Base-by-base conservation (phyloP, 2,113 vertebrate species). In the Cardinalis cardinalis region DNA sequence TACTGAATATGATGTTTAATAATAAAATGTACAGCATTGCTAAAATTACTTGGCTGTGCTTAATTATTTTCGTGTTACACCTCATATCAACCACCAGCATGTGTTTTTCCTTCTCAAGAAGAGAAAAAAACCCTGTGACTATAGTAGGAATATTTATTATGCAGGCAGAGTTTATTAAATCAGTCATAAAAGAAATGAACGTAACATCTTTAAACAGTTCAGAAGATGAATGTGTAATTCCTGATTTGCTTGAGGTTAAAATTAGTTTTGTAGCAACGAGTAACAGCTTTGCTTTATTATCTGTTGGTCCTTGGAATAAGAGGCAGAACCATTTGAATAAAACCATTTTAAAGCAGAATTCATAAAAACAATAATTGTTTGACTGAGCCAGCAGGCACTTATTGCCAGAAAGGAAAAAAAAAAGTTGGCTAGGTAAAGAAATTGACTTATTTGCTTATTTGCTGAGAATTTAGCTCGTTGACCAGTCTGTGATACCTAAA, bases 161-260 rank as follows among this genome's bases (percentile, higher is more conserved):
- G 85, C 85, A 87, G 89, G 71, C 93, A 95, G 93, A 97, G 95
- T 94, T 97, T 97, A 96, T 97, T 97, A 97, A 96, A 97, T 97
- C 95, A 96, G 63, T 91, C 12, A 6, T 86, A 91, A 92, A 96
- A 88, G 84, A 96, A 94, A 95, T 92, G 89, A 91, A 93, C 34
- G 7, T 88, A 96, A 73, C 68, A 82, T 93, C 94, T 95, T 93
- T 94, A 87, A 94, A 86, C 83, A 90, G 72, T 89, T 95, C 77
- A 61, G 68, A 95, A 93, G 91, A 95, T 90, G 82, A 71, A 59
- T 74, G 41, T 95, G 82, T 81, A 94, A 85, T 92, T 87, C n/a
- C 80, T 86, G 66, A 92, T 97, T 95, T 96, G 92, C 94, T 96
- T 78, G 90, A 90, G 94, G 86, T 95, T 89, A 84, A 89, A 96